Conservation (phyloP, 1,140 invertebrate species). For the Drosophila varians region DNA sequence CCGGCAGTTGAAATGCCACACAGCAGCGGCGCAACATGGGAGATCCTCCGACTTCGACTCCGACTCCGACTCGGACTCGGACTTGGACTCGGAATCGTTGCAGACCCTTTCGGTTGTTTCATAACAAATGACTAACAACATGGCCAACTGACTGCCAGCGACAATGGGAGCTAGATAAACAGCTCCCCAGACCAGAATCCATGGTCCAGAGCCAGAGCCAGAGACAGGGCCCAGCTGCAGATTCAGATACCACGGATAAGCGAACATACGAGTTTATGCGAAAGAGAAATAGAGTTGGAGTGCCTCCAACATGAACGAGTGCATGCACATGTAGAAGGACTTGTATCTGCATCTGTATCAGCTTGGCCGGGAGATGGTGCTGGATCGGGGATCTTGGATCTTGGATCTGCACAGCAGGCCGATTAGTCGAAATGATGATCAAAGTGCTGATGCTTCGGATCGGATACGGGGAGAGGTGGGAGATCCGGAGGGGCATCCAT, state of each 20-base stretch:
- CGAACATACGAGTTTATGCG: slow-evolving; percentile 6
- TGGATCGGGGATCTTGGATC: slow-evolving; percentile 17
- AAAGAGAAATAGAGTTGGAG: slow-evolving; percentile 46
- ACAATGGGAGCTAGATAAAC: slow-evolving; percentile 72
- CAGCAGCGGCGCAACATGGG: slow-evolving; percentile 61
- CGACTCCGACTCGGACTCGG: neutral
- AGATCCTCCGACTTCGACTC: slow-evolving; percentile 44
- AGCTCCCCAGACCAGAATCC: slow-evolving; percentile 15
- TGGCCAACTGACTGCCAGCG: slow-evolving; percentile 56
- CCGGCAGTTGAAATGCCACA: slow-evolving; percentile 68
- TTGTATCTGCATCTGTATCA: slow-evolving; percentile 22
- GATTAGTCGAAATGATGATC: slow-evolving; percentile 79
- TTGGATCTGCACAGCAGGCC: slow-evolving; percentile 67
- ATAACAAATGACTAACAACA: slow-evolving; percentile 81
- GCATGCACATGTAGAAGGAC: slow-evolving; percentile 29
- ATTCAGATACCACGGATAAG: slow-evolving; percentile 23
- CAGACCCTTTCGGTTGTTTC: slow-evolving; percentile 65
- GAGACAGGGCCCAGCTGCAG: slow-evolving; percentile 24
- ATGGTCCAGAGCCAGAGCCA: neutral
- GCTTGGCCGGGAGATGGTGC: slow-evolving; percentile 8
- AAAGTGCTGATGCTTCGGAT: slow-evolving; percentile 62
- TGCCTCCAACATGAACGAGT: slow-evolving; percentile 32
- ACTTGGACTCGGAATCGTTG: neutral
- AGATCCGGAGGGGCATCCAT: slow-evolving; percentile 21
- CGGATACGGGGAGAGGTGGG: neutral